These are phyloP conservation scores for Diachasma alloeum DNA, from an alignment of 1,140 invertebrate genomes.

Conservation along the genomic window DNA sequence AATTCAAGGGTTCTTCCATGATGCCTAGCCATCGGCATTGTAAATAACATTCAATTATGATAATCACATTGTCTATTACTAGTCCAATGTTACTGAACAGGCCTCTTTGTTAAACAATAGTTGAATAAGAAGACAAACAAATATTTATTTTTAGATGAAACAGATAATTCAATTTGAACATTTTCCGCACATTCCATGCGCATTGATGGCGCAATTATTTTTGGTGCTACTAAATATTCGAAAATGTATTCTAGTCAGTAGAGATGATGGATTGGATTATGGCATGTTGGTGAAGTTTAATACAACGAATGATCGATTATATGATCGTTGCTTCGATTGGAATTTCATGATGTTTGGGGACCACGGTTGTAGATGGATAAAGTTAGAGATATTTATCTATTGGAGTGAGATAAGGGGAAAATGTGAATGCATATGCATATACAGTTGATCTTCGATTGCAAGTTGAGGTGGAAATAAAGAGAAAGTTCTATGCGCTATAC, in stretches of 20 bases:
- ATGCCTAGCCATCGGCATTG: neutral
- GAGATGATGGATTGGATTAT: neutral
- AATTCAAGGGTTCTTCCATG: neutral
- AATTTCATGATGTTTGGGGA: neutral
- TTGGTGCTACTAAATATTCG: neutral
- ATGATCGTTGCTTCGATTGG: neutral
- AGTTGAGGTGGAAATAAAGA: neutral
- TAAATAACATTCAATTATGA: neutral
- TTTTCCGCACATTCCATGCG: constrained; percentile 1
- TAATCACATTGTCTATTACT: constrained; percentile 1
- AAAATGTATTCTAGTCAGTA: constrained; percentile 9
- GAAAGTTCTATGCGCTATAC: neutral
- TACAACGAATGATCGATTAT: neutral
- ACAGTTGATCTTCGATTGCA: neutral
- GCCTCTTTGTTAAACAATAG: constrained; percentile 1
- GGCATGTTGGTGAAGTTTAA: neutral
- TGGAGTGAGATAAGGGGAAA: neutral
- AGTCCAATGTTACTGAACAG: neutral
- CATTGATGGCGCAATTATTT: neutral
- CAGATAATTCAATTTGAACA: neutral
- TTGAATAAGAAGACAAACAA: neutral
- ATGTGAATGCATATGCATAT: neutral
- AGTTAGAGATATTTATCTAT: neutral
- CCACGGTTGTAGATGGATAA: neutral
- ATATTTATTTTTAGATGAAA: constrained; percentile 7